phyloP scores from a whole-genome alignment of 1,140 invertebrate genomes.

The Bombus waltoni region DNA sequence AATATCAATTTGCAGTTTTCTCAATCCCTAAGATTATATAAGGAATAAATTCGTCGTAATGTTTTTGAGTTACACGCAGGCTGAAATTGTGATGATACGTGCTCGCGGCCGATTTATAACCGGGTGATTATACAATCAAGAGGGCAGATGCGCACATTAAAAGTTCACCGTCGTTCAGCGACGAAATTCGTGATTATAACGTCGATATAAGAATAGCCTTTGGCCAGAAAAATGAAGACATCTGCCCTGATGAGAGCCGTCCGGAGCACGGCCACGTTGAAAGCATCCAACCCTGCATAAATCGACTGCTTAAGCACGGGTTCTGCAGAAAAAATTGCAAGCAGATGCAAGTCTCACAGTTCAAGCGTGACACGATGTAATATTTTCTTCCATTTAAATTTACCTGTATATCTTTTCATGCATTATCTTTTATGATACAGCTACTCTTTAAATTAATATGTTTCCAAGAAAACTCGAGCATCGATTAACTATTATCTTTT shows the following conservation, averaged over 20 bases:
- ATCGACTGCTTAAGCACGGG: not conserved
- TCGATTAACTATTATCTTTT: not conserved
- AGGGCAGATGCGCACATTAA: slow-evolving; percentile 40
- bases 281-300: slow-evolving; percentile 29
- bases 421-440: not conserved
- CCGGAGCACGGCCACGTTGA: slow-evolving; percentile 12
- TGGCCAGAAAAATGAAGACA: slow-evolving; percentile 55
- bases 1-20: not conserved
- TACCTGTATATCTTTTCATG: not conserved
- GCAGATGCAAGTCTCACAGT: slow-evolving; percentile 38
- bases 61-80: not conserved
- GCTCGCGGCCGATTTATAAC: slow-evolving; percentile 30
- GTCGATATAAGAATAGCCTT: slow-evolving; percentile 29
- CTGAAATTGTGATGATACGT: slow-evolving; percentile 2
- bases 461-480: not conserved
- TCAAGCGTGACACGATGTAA: not conserved
- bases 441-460: not conserved
- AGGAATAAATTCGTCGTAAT: not conserved
- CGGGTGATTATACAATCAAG: slow-evolving; percentile 36
- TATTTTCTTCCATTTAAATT: not conserved
- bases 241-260: slow-evolving; percentile 35
- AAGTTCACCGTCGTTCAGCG: slow-evolving; percentile 2
- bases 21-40: not conserved
- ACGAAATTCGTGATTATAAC: slow-evolving; percentile 27
- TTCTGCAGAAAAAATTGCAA: not conserved